Base-by-base conservation (phyloP, 2,888 invertebrate species). In the Ormia ochracea region DNA sequence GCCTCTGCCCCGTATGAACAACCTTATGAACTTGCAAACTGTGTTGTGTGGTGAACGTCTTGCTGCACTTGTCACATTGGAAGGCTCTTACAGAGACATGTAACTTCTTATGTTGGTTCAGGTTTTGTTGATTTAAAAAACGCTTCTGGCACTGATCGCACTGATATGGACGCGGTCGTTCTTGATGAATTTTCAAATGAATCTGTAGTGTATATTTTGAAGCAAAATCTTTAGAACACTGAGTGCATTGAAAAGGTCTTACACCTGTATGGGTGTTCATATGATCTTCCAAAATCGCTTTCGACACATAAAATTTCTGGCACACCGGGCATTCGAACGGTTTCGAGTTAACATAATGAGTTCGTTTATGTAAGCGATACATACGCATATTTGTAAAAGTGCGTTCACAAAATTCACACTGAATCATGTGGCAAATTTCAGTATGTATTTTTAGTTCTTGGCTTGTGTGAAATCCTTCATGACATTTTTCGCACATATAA, bases 141-240 rank as follows among this genome's bases (percentile, higher is more conserved):
- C 93, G 91, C 86, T 95, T 95, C 10, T 90, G 91, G 84, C 96
- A 96, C 38, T 92, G 91, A 0, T 87, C 86, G 83, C 96, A 96
- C 58, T 92, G 91, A 86, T 90, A 94, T 0, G 94, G 94, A 0
- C 95, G 90, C 0, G 94, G 93, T 0, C 95, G 91, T 9, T 91
- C 88, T 17, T 88, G 91, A 84, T 95, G 95, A 0, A 94, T 95
- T 88, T 95, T 95, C 73, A 93, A 90, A 83, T 95, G 96, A 0
- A 95, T 93, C 82, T 93, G 94, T 81, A 93, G 92, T 0, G 95
- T 94, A 85, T 95, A 95, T 84, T 95, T 95, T 10, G 94, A 94
- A 0, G 95, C 94, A 89, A 95, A 95, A 82, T 92, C 91, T 89
- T 95, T 95, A 6, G 91, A 90, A 86, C 96, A 96, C 0, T 90